Evolutionary conservation across 2,113 vertebrate species (phyloP).

Genomic region (Pedionomus torquatus): DNA sequence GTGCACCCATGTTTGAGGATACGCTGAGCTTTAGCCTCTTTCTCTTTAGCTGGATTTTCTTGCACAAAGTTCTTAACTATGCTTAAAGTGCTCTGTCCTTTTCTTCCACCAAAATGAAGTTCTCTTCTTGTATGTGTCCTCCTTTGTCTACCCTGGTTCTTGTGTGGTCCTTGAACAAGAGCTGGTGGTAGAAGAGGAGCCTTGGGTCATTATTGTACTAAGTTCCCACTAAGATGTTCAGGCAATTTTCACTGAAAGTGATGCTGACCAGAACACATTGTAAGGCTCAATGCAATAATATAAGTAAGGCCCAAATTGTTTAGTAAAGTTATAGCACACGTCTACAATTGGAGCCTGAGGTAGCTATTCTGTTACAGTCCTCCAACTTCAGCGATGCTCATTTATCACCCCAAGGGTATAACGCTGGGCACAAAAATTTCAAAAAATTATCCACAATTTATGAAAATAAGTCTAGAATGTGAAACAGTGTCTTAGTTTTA

Average conservation of each 20-base stretch:
- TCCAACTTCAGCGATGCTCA: not conserved
- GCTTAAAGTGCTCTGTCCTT: not conserved
- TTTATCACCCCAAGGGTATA: not conserved
- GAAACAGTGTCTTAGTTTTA: not conserved
- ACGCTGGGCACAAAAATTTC: not conserved
- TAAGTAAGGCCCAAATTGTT: not conserved
- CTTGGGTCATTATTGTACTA: fast-evolving
- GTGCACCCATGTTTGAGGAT: fast-evolving
- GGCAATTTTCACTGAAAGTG: not conserved
- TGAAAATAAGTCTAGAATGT: not conserved
- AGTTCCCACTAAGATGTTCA: not conserved
- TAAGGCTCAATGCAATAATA: not conserved
- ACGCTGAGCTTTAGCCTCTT: not conserved
- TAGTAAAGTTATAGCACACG: not conserved
- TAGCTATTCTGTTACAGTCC: not conserved
- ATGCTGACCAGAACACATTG: not conserved
- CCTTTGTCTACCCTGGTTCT: not conserved
- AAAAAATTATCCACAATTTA: not conserved
- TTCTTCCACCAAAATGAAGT: not conserved
- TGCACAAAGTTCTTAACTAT: not conserved
- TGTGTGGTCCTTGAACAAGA: fast-evolving
- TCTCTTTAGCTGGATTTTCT: not conserved
- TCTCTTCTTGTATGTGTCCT: not conserved
- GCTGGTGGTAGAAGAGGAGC: not conserved
- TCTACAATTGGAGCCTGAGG: not conserved